Percentiles rank a stretch among this genome's conserved stretches.
Evolutionary conservation across 2,888 invertebrate genomes (phyloP).

Genomic region (Metallyticus violacea): DNA sequence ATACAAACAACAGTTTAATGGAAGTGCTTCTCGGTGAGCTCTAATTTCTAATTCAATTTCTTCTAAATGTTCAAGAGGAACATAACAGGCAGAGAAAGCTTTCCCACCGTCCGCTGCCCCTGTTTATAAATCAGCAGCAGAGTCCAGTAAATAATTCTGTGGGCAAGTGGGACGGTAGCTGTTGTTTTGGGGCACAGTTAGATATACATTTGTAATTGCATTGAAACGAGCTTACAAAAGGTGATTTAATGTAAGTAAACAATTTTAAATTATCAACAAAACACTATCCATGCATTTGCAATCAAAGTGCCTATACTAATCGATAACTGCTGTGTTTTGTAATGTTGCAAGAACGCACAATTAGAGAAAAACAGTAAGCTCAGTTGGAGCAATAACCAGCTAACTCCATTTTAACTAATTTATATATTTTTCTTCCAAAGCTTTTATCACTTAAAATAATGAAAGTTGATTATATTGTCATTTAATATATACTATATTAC

Average conservation of each 20-base stretch:
- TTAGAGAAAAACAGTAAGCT: background rate
- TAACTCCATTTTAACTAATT: too few relatives aligned
- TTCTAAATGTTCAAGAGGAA: too few relatives aligned
- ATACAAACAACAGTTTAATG: too few relatives aligned
- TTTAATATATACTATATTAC: too few relatives aligned
- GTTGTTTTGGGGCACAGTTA: background rate
- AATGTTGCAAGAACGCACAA: background rate
- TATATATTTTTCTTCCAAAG: too few relatives aligned
- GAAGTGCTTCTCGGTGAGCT: too few relatives aligned
- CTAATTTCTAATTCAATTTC: too few relatives aligned
- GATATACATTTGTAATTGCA: background rate
- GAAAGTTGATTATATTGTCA: too few relatives aligned
- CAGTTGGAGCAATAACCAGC: too few relatives aligned
- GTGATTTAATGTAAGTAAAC: background rate
- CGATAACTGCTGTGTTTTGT: background rate
- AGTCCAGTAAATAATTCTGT: background rate
- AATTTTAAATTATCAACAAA: background rate
- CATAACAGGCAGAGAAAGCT: too few relatives aligned
- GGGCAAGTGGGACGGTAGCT: background rate
- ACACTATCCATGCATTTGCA: background rate
- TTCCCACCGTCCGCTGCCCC: background rate
- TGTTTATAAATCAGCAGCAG: background rate
- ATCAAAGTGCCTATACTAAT: background rate
- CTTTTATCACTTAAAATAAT: too few relatives aligned
- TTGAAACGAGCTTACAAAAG: background rate